phyloP scores from a whole-genome alignment of 2,888 invertebrate genomes.

The Drosophila siamana region DNA sequence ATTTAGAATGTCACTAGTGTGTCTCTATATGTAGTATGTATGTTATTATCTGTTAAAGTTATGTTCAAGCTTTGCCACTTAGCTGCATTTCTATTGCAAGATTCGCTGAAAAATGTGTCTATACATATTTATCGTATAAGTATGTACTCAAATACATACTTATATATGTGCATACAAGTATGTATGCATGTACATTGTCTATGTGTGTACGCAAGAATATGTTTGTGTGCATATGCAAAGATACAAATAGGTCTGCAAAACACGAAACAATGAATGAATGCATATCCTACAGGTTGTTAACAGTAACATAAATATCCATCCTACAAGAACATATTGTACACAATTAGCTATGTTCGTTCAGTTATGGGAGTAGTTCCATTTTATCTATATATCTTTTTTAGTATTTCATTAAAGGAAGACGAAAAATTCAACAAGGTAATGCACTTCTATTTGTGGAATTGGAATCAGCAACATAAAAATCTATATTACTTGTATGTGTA shows the following conservation, averaged over 20 bases:
- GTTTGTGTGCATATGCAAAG: conserved; percentile 1
- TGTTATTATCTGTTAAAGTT: conserved; percentile 16
- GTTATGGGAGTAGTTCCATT: background rate
- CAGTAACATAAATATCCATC: background rate
- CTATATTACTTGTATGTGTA: conserved; percentile 29
- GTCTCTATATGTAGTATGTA: background rate
- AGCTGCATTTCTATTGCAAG: conserved; percentile 24
- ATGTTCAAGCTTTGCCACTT: conserved; percentile 15
- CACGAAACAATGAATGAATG: background rate
- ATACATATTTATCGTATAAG: conserved; percentile 19
- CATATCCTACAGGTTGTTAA: conserved; percentile 13
- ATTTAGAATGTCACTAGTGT: conserved; percentile 14
- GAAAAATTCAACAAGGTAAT: conserved; percentile 12
- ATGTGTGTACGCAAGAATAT: conserved; percentile 16
- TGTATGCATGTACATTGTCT: conserved; percentile 16
- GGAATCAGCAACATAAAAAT: conserved; percentile 14
- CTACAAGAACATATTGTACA: conserved; percentile 1
- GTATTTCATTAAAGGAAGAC: conserved; percentile 23
- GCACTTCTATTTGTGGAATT: conserved; percentile 6
- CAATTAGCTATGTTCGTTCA: background rate
- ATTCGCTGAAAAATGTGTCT: conserved; percentile 27
- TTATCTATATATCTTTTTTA: background rate
- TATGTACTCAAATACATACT: conserved; percentile 11
- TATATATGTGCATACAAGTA: conserved; percentile 13
- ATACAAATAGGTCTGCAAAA: background rate